Conservation (phyloP, 2,797 vertebrate genomes). For the Helicolenus hilgendorfi region DNA sequence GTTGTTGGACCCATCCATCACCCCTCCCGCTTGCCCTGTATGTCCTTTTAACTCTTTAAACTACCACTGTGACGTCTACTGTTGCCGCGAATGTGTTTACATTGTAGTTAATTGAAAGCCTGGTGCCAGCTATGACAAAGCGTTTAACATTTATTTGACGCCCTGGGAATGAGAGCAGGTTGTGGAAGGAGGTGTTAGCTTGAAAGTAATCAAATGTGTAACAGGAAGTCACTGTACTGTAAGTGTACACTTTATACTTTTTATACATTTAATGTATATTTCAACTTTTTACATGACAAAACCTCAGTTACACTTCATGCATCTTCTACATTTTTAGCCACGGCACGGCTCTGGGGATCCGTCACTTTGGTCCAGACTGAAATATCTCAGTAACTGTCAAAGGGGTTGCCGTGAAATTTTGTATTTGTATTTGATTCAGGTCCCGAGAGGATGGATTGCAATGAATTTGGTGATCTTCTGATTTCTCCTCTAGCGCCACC, state of each 20-base stretch:
- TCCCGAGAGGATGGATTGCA: not conserved
- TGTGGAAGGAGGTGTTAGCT: not conserved
- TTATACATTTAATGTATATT: not conserved
- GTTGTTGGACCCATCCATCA: too few relatives aligned
- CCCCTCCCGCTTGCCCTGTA: too few relatives aligned
- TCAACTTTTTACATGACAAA: not conserved
- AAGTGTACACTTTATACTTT: not conserved
- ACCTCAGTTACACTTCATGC: not conserved
- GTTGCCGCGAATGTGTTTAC: too few relatives aligned
- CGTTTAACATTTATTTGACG: too few relatives aligned
- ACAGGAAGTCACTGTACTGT: not conserved
- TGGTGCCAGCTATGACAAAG: too few relatives aligned
- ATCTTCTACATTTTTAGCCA: not conserved
- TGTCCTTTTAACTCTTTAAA: too few relatives aligned
- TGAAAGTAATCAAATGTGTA: conserved; percentile 4
- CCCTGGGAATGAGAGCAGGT: too few relatives aligned
- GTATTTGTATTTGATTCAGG: not conserved
- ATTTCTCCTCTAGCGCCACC: too few relatives aligned
- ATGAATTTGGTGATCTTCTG: not conserved
- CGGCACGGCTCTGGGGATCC: too few relatives aligned
- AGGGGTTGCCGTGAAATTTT: not conserved
- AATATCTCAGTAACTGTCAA: not conserved
- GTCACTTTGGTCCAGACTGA: not conserved
- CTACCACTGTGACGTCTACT: too few relatives aligned
- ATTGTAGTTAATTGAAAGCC: too few relatives aligned